Percentiles rank a stretch among this genome's conserved stretches.
Conservation (phyloP, 2,888 invertebrate genomes). For the Plebejus melissa region DNA sequence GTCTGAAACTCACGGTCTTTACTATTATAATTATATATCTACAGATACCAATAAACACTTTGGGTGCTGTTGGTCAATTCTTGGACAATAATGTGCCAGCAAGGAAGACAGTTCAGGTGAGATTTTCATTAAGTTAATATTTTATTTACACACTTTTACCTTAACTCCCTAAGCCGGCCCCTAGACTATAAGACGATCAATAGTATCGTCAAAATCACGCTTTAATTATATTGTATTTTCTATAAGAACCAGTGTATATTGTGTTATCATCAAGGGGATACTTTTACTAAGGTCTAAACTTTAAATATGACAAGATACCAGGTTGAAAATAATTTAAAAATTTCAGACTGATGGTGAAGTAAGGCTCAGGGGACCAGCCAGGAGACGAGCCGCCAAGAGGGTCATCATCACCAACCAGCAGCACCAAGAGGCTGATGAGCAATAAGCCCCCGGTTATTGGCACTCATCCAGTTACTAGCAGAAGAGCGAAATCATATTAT, state of each 20-base stretch:
- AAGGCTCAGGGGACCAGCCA: slow-evolving; percentile 33
- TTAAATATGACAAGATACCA: not conserved
- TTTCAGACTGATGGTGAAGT: slow-evolving; percentile 30
- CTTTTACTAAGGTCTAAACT: too few species aligned
- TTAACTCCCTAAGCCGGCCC: too few species aligned
- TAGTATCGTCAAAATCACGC: too few species aligned
- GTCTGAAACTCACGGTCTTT: too few species aligned
- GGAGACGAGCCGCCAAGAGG: slow-evolving; percentile 35
- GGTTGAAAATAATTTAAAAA: not conserved
- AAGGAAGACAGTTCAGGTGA: slow-evolving; percentile 60
- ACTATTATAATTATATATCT: not conserved
- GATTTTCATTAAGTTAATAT: too few species aligned
- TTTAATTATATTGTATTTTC: too few species aligned
- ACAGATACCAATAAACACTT: slow-evolving; percentile 83
- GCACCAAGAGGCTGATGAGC: not conserved
- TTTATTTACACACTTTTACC: too few species aligned
- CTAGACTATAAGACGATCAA: too few species aligned
- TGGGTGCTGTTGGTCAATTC: slow-evolving; percentile 82
- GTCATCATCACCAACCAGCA: slow-evolving; percentile 29
- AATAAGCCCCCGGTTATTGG: not conserved
- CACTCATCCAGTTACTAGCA: not conserved
- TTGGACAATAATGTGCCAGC: slow-evolving; percentile 74
- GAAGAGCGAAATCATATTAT: too few species aligned
- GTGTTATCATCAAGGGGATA: too few species aligned
- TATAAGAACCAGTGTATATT: too few species aligned